Base-by-base conservation (phyloP, 2,888 invertebrate genomes). In the Xestobium rufovillosum region DNA sequence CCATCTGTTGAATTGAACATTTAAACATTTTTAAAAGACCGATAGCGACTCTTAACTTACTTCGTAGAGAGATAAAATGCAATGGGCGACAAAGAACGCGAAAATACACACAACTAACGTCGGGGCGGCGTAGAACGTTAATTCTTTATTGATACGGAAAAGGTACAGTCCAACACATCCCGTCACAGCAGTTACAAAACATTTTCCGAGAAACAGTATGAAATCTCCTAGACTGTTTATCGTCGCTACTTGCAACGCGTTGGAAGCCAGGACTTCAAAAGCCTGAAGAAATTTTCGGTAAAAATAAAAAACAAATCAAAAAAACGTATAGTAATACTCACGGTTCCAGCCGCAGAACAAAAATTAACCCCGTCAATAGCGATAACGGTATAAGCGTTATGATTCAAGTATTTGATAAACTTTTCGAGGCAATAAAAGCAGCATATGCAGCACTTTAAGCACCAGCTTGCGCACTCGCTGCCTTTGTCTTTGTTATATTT, bases 201-300 rank as follows among this genome's bases (percentile, higher is more conserved):
- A 72, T 72, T 87, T 87, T 36, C 89, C 91, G 46, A 96, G 70
- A 61, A 96, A 91, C 30, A 96, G 69, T 43, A 95, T 83, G 60
- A 94, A 92, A 64, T 91, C 91, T 3, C 94, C 95, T 28, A 92
- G 77, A 49, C 87, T 84, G 68, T 95, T 95, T 38, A 96, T 85
- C 0, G 91, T 87, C 1, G 89, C 86, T 46, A 95, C 83, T 73
- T 90, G 83, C 25, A 94, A 64, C 0, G 82, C 83, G 63, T 92
- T 89, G 57, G 77, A 80, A 26, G 83, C 78, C 51, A 90, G 73
- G 2, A 87, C 85, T 56, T 78, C 80, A 68, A 90, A 91, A 11
- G 92, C 92, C 90, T 91, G 59, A 25, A 63, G 66, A 39, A 41
- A 47, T 33, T 19, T 6, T 19, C n/a, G 6, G n/a, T 19, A 8